Evolutionary conservation across 2,113 vertebrate species (phyloP), one percentile per base, ranked within the genome.

Genomic region (Semicossyphus pulcher): DNA sequence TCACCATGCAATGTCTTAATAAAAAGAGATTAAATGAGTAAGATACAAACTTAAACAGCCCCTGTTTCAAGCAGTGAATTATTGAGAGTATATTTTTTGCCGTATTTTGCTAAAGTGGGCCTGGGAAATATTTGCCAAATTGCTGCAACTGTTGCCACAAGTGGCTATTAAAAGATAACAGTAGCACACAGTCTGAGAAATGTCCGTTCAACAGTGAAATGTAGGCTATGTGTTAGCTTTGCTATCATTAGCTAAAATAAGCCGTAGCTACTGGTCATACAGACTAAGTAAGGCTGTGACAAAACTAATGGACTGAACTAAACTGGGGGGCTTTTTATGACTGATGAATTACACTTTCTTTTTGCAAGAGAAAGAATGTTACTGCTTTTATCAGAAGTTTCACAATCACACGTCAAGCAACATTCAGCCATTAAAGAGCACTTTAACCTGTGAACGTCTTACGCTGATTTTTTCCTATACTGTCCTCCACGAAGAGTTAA

Each of bases 401-500:
- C 20, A 45, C 4, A 3, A 0, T 29, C n/a, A 51, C 6, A 60
- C 66, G 56, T 44, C 5, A 3, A 54, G 66, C 34, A 7, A 51
- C 1, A 10, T 39, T 52, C 41, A 29, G 48, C n/a, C 12, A 44
- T 11, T 54, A 37, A 37, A 39, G 47, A 18, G 48, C 49, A 23
- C 14, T 54, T 20, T 2, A 44, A n/a, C n/a, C n/a, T n/a, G n/a
- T n/a, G n/a, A n/a, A n/a, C n/a, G n/a, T n/a, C n/a, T n/a, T n/a
- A n/a, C n/a, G n/a, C n/a, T n/a, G n/a, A n/a, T n/a, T n/a, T n/a
- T n/a, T n/a, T 23, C 9, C 52, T 21, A 15, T 12, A 45, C 58
- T 60, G 72, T 80, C 45, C 42, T 58, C 42, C 34, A 15, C 72
- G 60, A 47, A 63, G 39, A 29, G 51, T 42, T 54, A 7, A 15